Percentiles rank a stretch among this genome's conserved stretches.
Evolutionary conservation across 2,797 vertebrate species (phyloP).

Genomic region (Eulemur coronatus): DNA sequence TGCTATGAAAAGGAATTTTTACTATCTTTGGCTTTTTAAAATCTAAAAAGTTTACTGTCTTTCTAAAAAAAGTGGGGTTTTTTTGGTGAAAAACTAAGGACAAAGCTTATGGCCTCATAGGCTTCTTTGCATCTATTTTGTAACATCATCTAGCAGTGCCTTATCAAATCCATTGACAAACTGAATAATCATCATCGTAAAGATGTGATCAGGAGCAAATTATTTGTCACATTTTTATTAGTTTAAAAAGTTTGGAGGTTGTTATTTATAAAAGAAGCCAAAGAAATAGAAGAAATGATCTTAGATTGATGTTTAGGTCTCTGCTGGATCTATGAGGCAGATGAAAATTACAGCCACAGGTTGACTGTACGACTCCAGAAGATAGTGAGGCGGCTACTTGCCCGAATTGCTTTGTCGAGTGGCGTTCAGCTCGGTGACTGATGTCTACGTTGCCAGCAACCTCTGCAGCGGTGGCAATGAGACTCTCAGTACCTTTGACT

Average conservation of each 20-base stretch:
- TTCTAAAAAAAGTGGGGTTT: neutral
- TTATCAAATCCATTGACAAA: neutral
- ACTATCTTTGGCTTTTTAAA: neutral
- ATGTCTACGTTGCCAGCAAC: neutral
- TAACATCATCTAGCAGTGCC: neutral
- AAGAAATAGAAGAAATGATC: neutral
- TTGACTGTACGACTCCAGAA: neutral
- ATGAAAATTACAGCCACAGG: neutral
- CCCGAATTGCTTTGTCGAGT: neutral
- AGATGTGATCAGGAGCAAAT: neutral
- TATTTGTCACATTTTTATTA: neutral
- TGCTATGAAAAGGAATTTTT: neutral
- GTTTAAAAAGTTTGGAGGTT: neutral
- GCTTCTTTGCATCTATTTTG: neutral
- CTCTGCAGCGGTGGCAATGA: neutral
- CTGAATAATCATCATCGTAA: neutral
- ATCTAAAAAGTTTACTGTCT: neutral
- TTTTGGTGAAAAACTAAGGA: neutral
- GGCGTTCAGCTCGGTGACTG: neutral
- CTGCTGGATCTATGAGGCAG: neutral
- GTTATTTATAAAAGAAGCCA: neutral
- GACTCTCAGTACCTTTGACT: slow-evolving; percentile 32
- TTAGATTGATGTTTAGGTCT: neutral
- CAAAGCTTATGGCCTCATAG: neutral
- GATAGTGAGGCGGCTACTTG: neutral